phyloP scores from a whole-genome alignment of 2,113 vertebrate species.

The Rissa tridactyla region DNA sequence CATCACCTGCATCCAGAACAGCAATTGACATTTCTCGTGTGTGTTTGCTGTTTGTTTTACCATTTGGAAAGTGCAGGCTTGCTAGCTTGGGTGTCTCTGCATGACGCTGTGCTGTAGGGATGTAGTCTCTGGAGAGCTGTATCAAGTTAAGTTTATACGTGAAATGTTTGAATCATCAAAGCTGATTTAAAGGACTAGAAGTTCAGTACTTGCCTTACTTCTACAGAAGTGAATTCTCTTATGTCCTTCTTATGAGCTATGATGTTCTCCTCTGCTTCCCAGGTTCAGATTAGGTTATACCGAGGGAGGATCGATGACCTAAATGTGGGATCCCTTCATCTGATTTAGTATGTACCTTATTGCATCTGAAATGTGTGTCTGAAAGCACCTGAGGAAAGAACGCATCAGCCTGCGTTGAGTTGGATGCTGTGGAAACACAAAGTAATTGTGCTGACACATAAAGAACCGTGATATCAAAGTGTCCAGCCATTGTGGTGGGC shows the following conservation, averaged over 20 bases:
- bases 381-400: background rate
- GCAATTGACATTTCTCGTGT: background rate
- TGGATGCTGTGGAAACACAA: background rate
- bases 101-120: background rate
- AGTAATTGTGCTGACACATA: background rate
- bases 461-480: background rate
- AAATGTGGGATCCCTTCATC: background rate
- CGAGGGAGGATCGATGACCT: background rate
- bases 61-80: background rate
- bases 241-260: background rate
- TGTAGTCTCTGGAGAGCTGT: background rate
- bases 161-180: background rate
- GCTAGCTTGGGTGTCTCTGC: background rate
- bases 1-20: background rate
- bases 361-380: background rate
- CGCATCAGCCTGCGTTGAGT: accelerated
- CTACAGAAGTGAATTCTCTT: background rate
- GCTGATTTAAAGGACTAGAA: background rate
- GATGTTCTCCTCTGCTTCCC: background rate
- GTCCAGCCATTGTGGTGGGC: background rate
- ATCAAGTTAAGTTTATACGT: background rate
- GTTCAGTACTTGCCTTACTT: background rate
- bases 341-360: background rate
- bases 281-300: background rate
- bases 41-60: background rate